phyloP scores from a whole-genome alignment of 2,797 vertebrate species.

The Sciurus carolinensis region DNA sequence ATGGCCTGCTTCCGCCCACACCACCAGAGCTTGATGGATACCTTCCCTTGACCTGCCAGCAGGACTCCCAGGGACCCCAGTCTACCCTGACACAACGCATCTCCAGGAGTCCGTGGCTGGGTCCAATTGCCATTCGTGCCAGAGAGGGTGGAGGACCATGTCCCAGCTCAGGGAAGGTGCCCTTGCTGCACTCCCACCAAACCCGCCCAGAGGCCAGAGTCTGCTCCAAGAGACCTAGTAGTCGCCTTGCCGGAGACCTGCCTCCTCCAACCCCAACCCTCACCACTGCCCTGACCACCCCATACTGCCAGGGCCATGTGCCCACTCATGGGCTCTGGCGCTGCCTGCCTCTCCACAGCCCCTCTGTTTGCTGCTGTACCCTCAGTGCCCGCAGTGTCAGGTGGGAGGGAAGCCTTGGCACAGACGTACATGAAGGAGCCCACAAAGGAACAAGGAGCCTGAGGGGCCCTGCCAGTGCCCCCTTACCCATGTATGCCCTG shows the following conservation, averaged over 20 bases:
- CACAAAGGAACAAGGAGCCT: rapidly evolving
- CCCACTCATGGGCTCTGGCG: rapidly evolving
- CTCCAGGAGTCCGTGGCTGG: rapidly evolving
- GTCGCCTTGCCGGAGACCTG: rapidly evolving
- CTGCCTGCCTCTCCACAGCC: no score
- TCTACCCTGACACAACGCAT: not conserved
- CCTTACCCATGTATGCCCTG: constrained; percentile 96
- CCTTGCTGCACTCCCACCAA: rapidly evolving
- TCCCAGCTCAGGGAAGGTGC: rapidly evolving
- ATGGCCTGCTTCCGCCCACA: rapidly evolving
- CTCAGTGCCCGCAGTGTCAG: no score
- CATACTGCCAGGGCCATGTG: rapidly evolving
- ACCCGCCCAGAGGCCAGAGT: not conserved
- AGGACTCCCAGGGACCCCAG: not conserved
- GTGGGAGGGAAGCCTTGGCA: no score
- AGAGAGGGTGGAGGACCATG: no score
- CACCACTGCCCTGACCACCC: rapidly evolving
- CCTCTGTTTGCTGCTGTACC: no score
- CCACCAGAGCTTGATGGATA: not conserved
- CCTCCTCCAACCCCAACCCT: rapidly evolving
- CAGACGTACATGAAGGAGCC: rapidly evolving
- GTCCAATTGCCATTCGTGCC: not conserved
- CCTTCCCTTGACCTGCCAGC: not conserved
- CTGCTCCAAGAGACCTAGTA: rapidly evolving
- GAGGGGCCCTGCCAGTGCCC: no score